Evolutionary conservation across 2,113 vertebrate genomes (phyloP).

Genomic region (Brevimyrus niger): DNA sequence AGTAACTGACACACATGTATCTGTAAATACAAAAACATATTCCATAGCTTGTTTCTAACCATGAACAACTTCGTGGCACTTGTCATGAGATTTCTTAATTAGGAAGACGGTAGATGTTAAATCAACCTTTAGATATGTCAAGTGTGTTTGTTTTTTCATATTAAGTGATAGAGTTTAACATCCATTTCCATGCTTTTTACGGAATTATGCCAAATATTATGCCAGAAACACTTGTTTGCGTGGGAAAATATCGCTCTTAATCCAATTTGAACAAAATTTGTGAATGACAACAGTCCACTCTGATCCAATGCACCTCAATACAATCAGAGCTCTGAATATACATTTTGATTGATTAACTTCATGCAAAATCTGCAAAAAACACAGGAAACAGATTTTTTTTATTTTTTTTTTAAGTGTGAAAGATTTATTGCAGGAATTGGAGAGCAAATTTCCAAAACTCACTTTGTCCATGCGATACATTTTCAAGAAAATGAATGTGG

Average conservation of each 20-base stretch:
- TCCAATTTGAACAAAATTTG: neutral
- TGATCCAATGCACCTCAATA: neutral
- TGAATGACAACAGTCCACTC: neutral
- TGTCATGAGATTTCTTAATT: neutral
- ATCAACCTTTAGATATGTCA: neutral
- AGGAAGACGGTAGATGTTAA: neutral
- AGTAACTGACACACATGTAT: neutral
- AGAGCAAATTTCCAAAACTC: neutral
- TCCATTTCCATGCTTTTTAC: neutral
- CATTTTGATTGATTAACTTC: neutral
- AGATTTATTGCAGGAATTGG: neutral
- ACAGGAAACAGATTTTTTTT: too few relatives aligned
- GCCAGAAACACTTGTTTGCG: constrained; percentile 28
- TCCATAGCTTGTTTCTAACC: neutral
- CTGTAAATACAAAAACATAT: neutral
- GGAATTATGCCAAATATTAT: constrained; percentile 17
- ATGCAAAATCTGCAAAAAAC: neutral
- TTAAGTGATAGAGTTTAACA: neutral
- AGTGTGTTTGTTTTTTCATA: neutral
- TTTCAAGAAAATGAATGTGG: too few relatives aligned
- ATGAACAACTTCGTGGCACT: neutral
- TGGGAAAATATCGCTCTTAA: neutral
- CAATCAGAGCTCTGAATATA: neutral
- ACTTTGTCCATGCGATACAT: too few relatives aligned
- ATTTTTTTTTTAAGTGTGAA: neutral